These are phyloP conservation scores for Melanostoma scalare DNA, from an alignment of 2,888 invertebrate genomes.

Conservation along the genomic window DNA sequence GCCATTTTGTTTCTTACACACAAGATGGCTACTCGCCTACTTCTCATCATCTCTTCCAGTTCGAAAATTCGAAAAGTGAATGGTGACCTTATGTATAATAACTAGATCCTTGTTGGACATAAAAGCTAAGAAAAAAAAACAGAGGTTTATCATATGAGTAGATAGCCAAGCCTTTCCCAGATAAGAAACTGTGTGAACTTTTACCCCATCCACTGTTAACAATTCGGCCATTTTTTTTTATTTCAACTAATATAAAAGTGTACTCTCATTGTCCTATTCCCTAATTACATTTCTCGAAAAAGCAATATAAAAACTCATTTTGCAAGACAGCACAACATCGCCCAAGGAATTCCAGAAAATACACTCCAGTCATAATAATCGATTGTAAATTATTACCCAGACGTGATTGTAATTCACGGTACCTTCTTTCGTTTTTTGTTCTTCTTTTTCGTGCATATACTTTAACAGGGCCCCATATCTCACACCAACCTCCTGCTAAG, in stretches of 20 bases:
- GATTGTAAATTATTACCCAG: conserved; percentile 79
- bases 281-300: conserved; percentile 1
- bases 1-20: no score
- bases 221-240: conserved; percentile 85
- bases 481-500: background rate
- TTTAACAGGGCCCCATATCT: no score
- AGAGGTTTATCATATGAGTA: no score
- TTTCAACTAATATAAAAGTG: conserved; percentile 23
- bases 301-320: conserved; percentile 64
- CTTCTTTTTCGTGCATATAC: conserved; percentile 20
- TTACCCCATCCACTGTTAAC: no score
- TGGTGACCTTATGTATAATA: no score
- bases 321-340: conserved; percentile 15
- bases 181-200: no score
- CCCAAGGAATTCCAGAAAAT: conserved; percentile 13
- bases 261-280: background rate
- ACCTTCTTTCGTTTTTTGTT: conserved; percentile 42
- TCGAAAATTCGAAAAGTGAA: no score
- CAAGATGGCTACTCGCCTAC: no score
- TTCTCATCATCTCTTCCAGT: no score
- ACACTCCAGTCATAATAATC: conserved; percentile 78
- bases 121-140: no score
- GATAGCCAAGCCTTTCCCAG: no score
- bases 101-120: no score
- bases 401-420: conserved; percentile 80